phyloP scores from a whole-genome alignment of 2,888 invertebrate species.

The Oscheius myriophilus region DNA sequence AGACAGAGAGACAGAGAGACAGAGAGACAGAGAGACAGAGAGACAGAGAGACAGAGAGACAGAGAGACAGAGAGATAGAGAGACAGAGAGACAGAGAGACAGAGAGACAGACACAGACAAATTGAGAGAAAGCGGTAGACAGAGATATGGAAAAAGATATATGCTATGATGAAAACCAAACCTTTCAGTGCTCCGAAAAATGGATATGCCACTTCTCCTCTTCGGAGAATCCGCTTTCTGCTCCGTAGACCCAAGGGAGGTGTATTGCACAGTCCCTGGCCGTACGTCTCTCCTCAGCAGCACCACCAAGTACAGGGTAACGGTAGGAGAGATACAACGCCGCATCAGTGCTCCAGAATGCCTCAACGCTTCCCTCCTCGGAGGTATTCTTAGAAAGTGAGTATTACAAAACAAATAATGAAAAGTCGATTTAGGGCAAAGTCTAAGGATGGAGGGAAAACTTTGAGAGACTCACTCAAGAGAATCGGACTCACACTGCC shows the following conservation, averaged over 20 bases:
- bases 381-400: slow-evolving; percentile 92
- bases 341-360: slow-evolving; percentile 94
- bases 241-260: slow-evolving; percentile 70
- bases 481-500: slow-evolving; percentile 97
- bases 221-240: slow-evolving; percentile 27
- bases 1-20: too few species aligned
- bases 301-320: slow-evolving; percentile 99
- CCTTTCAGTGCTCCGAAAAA: slow-evolving; percentile 18
- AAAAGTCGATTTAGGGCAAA: slow-evolving; percentile 85
- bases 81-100: too few species aligned
- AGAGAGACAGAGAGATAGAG: too few species aligned
- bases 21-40: too few species aligned
- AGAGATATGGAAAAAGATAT: too few species aligned
- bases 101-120: too few species aligned
- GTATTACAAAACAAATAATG: neutral
- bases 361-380: slow-evolving; percentile 94
- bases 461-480: slow-evolving; percentile 94
- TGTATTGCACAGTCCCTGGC: slow-evolving; percentile 98
- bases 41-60: too few species aligned
- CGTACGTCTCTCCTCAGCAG: slow-evolving; percentile 93
- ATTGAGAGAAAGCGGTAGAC: too few species aligned
- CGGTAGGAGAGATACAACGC: slow-evolving; percentile 95
- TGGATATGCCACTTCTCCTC: slow-evolving; percentile 28
- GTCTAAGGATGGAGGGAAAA: slow-evolving; percentile 97
- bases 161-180: neutral